A percentile compares a stretch with the other conserved stretches of the same genome.
These are phyloP conservation scores for Chymomyza caudatula DNA, from an alignment of 2,888 invertebrate genomes.

Conservation along the genomic window DNA sequence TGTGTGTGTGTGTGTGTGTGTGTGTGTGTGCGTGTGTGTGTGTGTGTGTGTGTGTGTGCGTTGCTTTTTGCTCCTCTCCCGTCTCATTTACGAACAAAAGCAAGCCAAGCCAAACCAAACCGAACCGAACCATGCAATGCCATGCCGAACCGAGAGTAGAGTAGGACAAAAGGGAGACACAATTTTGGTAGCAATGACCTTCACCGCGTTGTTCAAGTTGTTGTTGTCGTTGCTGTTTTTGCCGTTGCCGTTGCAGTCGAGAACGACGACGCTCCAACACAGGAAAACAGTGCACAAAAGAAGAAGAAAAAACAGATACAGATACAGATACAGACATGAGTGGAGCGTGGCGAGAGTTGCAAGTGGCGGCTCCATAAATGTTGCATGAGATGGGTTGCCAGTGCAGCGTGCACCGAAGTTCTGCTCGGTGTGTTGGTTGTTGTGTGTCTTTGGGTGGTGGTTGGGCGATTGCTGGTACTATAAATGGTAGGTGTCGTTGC, in stretches of 20 bases:
- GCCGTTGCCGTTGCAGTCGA: slow-evolving; percentile 25
- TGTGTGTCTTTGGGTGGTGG: neutral
- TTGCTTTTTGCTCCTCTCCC: neutral
- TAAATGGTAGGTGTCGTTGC: slow-evolving; percentile 38
- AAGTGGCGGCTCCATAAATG: slow-evolving; percentile 47
- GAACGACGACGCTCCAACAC: slow-evolving; percentile 30
- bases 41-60: slow-evolving; percentile 8
- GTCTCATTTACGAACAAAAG: neutral
- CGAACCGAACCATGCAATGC: slow-evolving; percentile 11
- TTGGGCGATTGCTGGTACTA: slow-evolving; percentile 10
- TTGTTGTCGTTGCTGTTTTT: slow-evolving; percentile 40
- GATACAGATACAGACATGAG: slow-evolving; percentile 18
- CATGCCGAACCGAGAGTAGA: slow-evolving; percentile 60
- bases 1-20: slow-evolving; percentile 6
- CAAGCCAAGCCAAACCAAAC: neutral
- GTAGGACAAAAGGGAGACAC: slow-evolving; percentile 76
- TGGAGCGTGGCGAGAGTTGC: neutral
- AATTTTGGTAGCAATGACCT: slow-evolving; percentile 79
- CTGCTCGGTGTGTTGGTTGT: slow-evolving; percentile 13
- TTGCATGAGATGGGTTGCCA: slow-evolving; percentile 49
- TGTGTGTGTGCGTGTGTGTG: slow-evolving; percentile 5
- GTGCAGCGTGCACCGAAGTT: no score
- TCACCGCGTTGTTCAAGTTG: slow-evolving; percentile 78
- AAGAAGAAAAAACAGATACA: slow-evolving; percentile 18
- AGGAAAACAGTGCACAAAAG: slow-evolving; percentile 32